Base-by-base conservation (phyloP, 2,797 vertebrate genomes). In the Myotis findleyi region DNA sequence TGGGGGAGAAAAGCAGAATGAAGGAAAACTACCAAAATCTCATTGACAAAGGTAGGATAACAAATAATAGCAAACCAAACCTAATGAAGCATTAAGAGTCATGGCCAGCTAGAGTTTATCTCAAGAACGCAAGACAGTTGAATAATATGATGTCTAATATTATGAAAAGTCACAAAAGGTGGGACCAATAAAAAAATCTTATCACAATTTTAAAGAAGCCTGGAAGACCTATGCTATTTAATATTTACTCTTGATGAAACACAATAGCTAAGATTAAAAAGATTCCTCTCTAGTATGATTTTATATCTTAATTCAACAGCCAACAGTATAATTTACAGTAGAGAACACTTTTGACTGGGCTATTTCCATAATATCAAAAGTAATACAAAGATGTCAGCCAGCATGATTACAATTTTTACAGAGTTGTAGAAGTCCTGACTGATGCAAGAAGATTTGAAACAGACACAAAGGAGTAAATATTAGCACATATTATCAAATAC, bases 301-400 rank as follows among this genome's bases (percentile, higher is more conserved):
- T 89, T 59, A 44, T 41, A 81, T 59, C 75, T 68, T 73, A 66
- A 80, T 57, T 81, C 79, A 71, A 77, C 10, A 77, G 66, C 49
- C 73, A 92, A 41, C 33, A 49, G 47, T 91, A 49, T 44, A 41
- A 68, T 49, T 59, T 57, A 57, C 2, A 57, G 66, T 49, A 75
- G 25, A 80, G 49, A 86, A 51, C 9, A 68, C 36, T 86, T 47
- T 81, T 30, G 14, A 57, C 47, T 59, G n/a, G 21, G 14, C 9
- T 21, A 51, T 81, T 86, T 81, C 75, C 49, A 44, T 72, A 49
- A 90, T 89, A 80, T 51, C 21, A 90, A 66, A 49, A 89, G 47
- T 47, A 72, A 64, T 59, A 41, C 23, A 57, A 79, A n/a, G 11
- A 71, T 5, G 3, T 38, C 10, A 44, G 47, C 30, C 36, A 47